Conservation (phyloP, 2,797 vertebrate species). For the Erethizon dorsatum region DNA sequence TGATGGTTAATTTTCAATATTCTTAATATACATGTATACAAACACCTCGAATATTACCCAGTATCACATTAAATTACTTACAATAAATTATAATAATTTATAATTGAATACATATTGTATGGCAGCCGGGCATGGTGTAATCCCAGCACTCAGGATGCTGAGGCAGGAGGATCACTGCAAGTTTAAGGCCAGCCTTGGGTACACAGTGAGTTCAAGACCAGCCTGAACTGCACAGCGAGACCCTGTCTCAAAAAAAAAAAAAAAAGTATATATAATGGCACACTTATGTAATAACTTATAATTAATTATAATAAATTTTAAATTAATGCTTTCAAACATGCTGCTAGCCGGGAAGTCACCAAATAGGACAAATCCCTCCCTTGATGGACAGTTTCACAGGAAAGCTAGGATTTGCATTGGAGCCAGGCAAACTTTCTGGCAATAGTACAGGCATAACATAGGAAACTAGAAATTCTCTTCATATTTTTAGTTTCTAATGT, state of each 20-base stretch:
- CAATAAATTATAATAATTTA: not conserved
- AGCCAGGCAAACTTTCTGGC: not conserved
- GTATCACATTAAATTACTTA: not conserved
- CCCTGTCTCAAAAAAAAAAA: no score
- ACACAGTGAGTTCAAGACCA: no score
- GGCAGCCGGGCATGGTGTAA: no score
- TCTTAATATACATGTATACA: not conserved
- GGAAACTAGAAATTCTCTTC: not conserved
- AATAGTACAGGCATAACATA: not conserved
- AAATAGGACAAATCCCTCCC: not conserved
- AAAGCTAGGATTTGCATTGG: not conserved
- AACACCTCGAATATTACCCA: not conserved
- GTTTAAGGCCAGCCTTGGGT: no score
- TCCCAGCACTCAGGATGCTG: no score
- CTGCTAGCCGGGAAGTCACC: not conserved
- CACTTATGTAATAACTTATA: not conserved
- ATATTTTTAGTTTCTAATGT: conserved; percentile 41
- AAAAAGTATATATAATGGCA: not conserved
- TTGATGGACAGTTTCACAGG: not conserved
- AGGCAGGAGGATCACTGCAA: no score
- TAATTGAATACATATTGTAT: not conserved
- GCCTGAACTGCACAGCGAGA: no score
- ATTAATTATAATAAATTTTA: not conserved
- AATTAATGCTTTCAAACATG: conserved; percentile 12
- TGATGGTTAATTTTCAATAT: not conserved